Percentiles rank a stretch among this genome's conserved stretches.
Evolutionary conservation across 2,797 vertebrate species (phyloP).

Genomic region (Odontamblyopus rebecca): DNA sequence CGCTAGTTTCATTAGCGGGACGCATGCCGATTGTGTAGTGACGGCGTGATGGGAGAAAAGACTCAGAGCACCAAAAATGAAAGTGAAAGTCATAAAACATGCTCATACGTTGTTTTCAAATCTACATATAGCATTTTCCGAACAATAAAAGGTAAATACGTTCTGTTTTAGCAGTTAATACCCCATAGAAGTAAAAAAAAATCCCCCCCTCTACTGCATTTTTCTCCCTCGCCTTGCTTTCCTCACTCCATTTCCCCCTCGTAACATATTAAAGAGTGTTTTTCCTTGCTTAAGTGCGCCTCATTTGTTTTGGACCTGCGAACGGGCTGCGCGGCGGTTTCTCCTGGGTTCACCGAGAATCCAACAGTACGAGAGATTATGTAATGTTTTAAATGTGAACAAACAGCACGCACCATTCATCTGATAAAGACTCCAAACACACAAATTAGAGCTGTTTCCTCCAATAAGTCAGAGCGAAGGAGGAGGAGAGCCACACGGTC

Average conservation of each 20-base stretch:
- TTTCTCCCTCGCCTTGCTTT: background rate
- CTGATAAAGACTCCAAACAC: background rate
- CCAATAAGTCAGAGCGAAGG: background rate
- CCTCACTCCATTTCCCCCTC: background rate
- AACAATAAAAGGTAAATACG: too few relatives aligned
- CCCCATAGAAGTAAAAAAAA: too few relatives aligned
- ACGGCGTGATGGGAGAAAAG: too few relatives aligned
- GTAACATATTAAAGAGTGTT: background rate
- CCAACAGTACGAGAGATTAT: background rate
- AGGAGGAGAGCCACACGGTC: background rate
- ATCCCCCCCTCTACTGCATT: too few relatives aligned
- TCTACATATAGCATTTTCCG: too few relatives aligned
- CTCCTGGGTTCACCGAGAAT: background rate
- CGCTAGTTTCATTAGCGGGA: too few relatives aligned
- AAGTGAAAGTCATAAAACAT: too few relatives aligned
- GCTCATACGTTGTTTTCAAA: too few relatives aligned
- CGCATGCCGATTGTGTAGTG: too few relatives aligned
- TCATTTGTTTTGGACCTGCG: slow-evolving; percentile 1
- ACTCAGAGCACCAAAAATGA: too few relatives aligned
- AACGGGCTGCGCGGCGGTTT: background rate
- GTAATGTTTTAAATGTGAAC: slow-evolving; percentile 7
- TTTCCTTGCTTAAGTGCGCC: background rate
- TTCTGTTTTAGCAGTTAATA: too few relatives aligned
- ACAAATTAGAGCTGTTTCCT: slow-evolving; percentile 6
- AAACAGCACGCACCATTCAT: slow-evolving; percentile 6